These are phyloP conservation scores for Thunnus thynnus DNA, from an alignment of 2,113 vertebrate genomes.

Conservation along the genomic window DNA sequence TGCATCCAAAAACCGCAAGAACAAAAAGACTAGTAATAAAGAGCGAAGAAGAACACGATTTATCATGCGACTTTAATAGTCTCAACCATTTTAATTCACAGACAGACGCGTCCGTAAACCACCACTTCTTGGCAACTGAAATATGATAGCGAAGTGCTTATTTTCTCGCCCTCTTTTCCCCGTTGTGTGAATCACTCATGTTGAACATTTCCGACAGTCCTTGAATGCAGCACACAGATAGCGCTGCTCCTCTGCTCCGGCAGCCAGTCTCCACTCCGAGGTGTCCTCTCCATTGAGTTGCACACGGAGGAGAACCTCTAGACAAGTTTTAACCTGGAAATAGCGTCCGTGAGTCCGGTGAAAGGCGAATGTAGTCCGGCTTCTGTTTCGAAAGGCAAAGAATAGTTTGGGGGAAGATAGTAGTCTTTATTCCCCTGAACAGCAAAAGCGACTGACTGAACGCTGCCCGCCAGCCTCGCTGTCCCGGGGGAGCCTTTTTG, in stretches of 20 bases:
- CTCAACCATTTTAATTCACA: neutral
- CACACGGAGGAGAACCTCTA: neutral
- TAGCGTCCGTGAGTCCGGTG: neutral
- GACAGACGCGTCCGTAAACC: too few relatives aligned
- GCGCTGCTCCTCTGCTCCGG: conserved; percentile 28
- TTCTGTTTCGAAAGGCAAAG: neutral
- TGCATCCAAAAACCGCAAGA: too few relatives aligned
- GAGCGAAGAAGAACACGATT: neutral
- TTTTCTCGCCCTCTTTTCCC: neutral
- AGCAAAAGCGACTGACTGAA: conserved; percentile 17
- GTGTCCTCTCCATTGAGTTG: conserved; percentile 6
- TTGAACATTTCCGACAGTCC: conserved; percentile 19
- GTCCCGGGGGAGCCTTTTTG: conserved; percentile 65
- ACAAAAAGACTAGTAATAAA: too few relatives aligned
- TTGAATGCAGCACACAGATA: conserved; percentile 58
- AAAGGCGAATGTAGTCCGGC: neutral
- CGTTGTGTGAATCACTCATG: too few relatives aligned
- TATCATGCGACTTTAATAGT: neutral
- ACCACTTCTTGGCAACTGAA: neutral
- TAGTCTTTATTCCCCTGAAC: neutral
- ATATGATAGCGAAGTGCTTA: neutral
- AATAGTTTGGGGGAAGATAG: neutral
- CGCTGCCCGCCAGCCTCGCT: conserved; percentile 22
- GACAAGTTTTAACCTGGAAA: conserved; percentile 42
- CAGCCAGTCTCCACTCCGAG: neutral